A percentile compares a stretch with the other conserved stretches of the same genome.
Conservation (phyloP, 2,888 invertebrate species). For the Oscheius sp. region DNA sequence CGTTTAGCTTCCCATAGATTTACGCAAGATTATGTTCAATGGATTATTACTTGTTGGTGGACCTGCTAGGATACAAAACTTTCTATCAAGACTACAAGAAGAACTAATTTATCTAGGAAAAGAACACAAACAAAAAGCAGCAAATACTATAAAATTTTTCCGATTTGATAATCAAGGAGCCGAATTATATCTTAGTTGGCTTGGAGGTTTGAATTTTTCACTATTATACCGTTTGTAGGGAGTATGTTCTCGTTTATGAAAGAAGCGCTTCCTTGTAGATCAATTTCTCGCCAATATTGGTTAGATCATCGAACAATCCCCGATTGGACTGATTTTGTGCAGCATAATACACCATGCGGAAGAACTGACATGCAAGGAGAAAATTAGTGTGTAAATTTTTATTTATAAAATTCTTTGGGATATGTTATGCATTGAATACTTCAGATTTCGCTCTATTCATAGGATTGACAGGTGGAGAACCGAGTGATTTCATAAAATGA, state of each 20-base stretch:
- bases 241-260: slow-evolving; percentile 21
- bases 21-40: slow-evolving; percentile 80
- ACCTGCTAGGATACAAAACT: slow-evolving; percentile 83
- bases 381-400: slow-evolving; percentile 1
- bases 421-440: slow-evolving; percentile 12
- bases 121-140: background rate
- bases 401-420: background rate
- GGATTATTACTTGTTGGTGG: slow-evolving; percentile 89
- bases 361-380: slow-evolving; percentile 1
- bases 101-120: background rate
- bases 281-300: slow-evolving; percentile 19
- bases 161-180: background rate
- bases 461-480: background rate
- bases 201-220: slow-evolving; percentile 7
- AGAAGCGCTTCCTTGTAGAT: slow-evolving; percentile 17
- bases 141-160: background rate
- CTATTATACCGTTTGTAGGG: background rate
- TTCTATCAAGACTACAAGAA: slow-evolving; percentile 80
- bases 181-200: slow-evolving; percentile 6
- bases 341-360: slow-evolving; percentile 4
- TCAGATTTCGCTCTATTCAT: slow-evolving; percentile 11
- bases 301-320: slow-evolving; percentile 11
- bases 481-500: slow-evolving; percentile 27
- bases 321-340: slow-evolving; percentile 32
- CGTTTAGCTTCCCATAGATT: slow-evolving; percentile 83